phyloP scores from a whole-genome alignment of 2,113 vertebrate genomes.

The human (Homo sapiens) region GRCh38 chr14:41409501-41410000 shows the following conservation, averaged over 20 bases:
- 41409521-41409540: not conserved
- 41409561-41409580: not conserved
- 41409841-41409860: not conserved
- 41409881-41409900: not conserved
- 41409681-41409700: not conserved
- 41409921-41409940: not conserved
- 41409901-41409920: not conserved
- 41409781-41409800: not conserved
- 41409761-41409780: not conserved
- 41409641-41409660: not conserved
- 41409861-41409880: not conserved
- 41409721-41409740: not conserved
- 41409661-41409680: not conserved
- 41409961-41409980: not conserved
- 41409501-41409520: not conserved
- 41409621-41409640: not conserved
- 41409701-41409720: not conserved
- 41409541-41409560: not conserved
- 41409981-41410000: constrained; percentile 4
- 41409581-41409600: not conserved
- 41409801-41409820: not conserved
- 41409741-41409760: not conserved
- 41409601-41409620: not conserved
- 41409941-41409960: not conserved
- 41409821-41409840: not conserved